Base-by-base conservation (phyloP, 2,888 invertebrate species). In the Sarcophaga rosellei region DNA sequence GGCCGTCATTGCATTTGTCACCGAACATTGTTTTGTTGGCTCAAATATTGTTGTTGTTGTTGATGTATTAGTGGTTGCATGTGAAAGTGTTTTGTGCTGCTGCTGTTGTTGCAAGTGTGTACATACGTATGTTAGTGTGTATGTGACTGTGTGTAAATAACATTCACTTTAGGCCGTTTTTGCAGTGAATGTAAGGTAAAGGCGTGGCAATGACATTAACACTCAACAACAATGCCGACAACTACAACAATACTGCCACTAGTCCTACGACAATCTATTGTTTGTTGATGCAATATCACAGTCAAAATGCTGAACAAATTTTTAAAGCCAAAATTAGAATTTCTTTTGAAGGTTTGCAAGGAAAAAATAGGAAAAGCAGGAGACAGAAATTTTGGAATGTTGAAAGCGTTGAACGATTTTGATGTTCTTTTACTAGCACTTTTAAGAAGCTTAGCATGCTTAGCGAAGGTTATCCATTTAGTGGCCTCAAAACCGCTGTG, bases 131-230 rank as follows among this genome's bases (percentile, higher is more conserved):
- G 44, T 57, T 21, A 21, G 17, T 6, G 20, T 45, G 61, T 61
- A 5, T 68, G 21, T 66, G 45, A n/a, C n/a, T 23, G 4, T 72
- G 44, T 15, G 59, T 11, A 20, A 25, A 35, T n/a, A 69, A 21
- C 21, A 63, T 53, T 70, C 68, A 61, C 57, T 63, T 57, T 44
- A 21, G 59, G 15, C 5, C 44, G n/a, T 25, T 53, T 63, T 8
- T 25, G 5, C 23, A 45, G n/a, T n/a, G 23, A 23, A 21, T 17
- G 11, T 21, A 68, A 80, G 62, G 21, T 61, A 63, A 44, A 85
- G 87, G 82, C 82, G 82, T 85, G 80, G 73, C 80, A 63, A 57
- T 85, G 85, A 80, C 80, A 82, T 77, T 80, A 63, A 73, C 76
- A 85, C 59, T 57, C 81, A n/a, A 63, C n/a, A 68, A 23, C 57